Percentiles rank a stretch among this genome's conserved stretches.
phyloP scores from a whole-genome alignment of 92 coral and sea anemone genomes.

The Paragorgia papillata region DNA sequence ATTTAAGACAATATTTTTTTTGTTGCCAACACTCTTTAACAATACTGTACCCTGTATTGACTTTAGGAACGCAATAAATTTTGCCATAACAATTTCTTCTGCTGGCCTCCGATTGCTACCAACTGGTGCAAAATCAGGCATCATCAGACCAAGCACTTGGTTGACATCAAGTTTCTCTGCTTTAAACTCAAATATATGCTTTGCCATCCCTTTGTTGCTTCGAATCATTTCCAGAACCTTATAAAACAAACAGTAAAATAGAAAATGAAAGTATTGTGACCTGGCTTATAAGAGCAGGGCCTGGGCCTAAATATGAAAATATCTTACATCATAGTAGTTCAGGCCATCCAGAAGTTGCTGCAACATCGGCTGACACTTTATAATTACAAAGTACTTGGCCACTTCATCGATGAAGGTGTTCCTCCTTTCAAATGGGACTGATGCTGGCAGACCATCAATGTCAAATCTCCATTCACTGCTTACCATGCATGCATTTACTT shows the following conservation, averaged over 20 bases:
- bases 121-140: constrained; percentile 26
- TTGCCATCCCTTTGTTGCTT: constrained; percentile 22
- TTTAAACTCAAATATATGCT: constrained; percentile 2
- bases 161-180: constrained; percentile 1
- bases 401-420: constrained; percentile 49
- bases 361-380: constrained; percentile 62
- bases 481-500: constrained; percentile 35
- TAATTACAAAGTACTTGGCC: too few species aligned
- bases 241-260: too few species aligned
- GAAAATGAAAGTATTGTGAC: constrained; percentile 6
- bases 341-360: constrained; percentile 32
- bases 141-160: background rate
- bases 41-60: constrained; percentile 41
- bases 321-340: constrained; percentile 30
- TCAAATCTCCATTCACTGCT: constrained; percentile 54
- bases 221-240: constrained; percentile 25
- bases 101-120: constrained; percentile 51
- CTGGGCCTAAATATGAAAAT: constrained; percentile 1
- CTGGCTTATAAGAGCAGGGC: too few species aligned
- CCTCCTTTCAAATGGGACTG: constrained; percentile 22
- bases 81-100: constrained; percentile 56
- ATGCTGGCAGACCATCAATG: constrained; percentile 53
- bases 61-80: constrained; percentile 54
- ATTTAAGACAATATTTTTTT: background rate
- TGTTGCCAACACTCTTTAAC: background rate